Conservation (phyloP, 2,113 vertebrate genomes). For the Perca schrenkii region DNA sequence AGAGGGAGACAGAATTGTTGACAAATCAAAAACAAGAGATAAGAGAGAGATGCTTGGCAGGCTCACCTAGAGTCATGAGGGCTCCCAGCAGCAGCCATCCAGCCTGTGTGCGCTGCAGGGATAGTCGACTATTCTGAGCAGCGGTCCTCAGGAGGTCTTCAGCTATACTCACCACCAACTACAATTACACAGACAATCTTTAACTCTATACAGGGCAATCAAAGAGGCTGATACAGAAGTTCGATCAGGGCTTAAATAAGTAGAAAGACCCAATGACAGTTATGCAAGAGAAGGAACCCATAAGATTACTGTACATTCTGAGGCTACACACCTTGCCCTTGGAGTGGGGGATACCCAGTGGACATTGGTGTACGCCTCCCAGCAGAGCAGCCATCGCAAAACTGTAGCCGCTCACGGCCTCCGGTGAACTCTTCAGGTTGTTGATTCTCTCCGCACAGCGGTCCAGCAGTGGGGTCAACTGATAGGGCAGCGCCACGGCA, state of each 20-base stretch:
- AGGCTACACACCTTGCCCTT: constrained; percentile 93
- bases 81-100: constrained; percentile 98
- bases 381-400: constrained; percentile 98
- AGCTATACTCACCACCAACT: constrained; percentile 99
- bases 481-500: constrained; percentile 94
- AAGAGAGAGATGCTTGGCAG: neutral
- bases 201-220: neutral
- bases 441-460: constrained; percentile 96
- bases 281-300: neutral
- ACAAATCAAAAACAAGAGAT: neutral
- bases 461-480: constrained; percentile 94
- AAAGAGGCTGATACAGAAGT: neutral
- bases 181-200: constrained; percentile 41
- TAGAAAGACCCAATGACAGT: accelerated
- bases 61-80: constrained; percentile 96
- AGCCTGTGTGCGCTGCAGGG: constrained; percentile 96
- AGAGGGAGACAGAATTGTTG: neutral
- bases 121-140: constrained; percentile 96
- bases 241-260: neutral
- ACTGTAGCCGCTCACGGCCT: constrained; percentile 99
- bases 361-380: constrained; percentile 97
- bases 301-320: neutral
- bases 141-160: constrained; percentile 96
- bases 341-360: constrained; percentile 95
- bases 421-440: constrained; percentile 95